phyloP scores from a whole-genome alignment of 2,797 vertebrate genomes.

The Notamacropus eugenii region DNA sequence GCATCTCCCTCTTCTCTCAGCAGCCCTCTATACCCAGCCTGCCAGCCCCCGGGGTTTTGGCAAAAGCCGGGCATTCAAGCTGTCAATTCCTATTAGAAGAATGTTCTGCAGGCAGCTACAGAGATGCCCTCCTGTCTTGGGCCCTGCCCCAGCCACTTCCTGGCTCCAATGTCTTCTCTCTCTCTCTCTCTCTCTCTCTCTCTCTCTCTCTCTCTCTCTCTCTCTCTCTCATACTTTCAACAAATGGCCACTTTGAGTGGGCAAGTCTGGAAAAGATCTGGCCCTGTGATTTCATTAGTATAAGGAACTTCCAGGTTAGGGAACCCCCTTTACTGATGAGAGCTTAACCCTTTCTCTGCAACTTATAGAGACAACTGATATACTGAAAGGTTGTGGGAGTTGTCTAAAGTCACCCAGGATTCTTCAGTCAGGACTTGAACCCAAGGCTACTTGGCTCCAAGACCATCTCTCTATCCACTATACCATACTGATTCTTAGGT shows the following conservation, averaged over 20 bases:
- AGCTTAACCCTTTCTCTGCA: not conserved
- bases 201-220: not conserved
- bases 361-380: not conserved
- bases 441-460: not conserved
- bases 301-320: not conserved
- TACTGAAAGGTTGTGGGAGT: not conserved
- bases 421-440: not conserved
- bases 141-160: not conserved
- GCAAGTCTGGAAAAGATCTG: not conserved
- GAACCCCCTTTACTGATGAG: not conserved
- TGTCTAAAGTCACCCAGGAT: not conserved
- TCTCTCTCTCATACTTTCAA: not conserved
- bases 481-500: not conserved
- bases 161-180: not conserved
- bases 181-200: not conserved
- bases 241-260: not conserved
- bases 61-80: not conserved
- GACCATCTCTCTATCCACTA: not conserved
- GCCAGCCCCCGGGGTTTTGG: not conserved
- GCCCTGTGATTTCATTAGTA: not conserved
- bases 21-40: not conserved
- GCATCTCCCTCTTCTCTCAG: slow-evolving; percentile 3
- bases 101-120: slow-evolving; percentile 1
- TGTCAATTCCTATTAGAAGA: not conserved
- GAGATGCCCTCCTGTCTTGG: not conserved